Evolutionary conservation across 2,797 vertebrate species (phyloP), one percentile per base, ranked within the genome.

Genomic region (Poeciliopsis turneri): DNA sequence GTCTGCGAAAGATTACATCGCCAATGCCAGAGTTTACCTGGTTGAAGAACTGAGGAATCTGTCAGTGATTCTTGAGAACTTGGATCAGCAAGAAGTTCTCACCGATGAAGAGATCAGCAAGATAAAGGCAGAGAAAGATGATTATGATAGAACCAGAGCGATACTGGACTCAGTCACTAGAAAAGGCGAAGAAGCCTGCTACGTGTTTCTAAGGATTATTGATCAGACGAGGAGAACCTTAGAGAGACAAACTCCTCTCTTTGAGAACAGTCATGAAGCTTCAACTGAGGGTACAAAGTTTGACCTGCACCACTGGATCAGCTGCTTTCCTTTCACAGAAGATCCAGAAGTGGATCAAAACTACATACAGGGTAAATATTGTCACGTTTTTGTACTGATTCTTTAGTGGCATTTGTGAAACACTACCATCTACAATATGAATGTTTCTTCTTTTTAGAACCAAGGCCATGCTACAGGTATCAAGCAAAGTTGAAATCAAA

Each of bases 61-160:
- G 1, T 70, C 82, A 36, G 49, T 84, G 46, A 86, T 91, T 77
- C 9, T 82, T 45, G 80, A 86, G 18, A 87, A 86, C 51, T 76
- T 88, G 74, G 1, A 33, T 18, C 13, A 61, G 59, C 8, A 41
- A 74, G 0, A 0, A 2, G 76, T 87, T 72, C 25, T 90, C 8
- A 5, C 0, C 43, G 45, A 72, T 30, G 85, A 85, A 66, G 79
- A 85, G 3, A 79, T 87, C 53, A 70, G 71, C 1, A 28, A 39
- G 4, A 77, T 90, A 59, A 0, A 72, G 9, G 25, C 75, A 78
- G 72, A 85, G 57, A 36, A 0, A 13, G 13, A 43, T 28, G 72
- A 84, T 36, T 69, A 55, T 0, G n/a, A 80, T 2, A 77, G 81
- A 81, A 68, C 2, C 39, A 82, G 82, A 28, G 16, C 12, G 9